Conservation (phyloP, 2,113 vertebrate species). For the Corythaeola cristata region DNA sequence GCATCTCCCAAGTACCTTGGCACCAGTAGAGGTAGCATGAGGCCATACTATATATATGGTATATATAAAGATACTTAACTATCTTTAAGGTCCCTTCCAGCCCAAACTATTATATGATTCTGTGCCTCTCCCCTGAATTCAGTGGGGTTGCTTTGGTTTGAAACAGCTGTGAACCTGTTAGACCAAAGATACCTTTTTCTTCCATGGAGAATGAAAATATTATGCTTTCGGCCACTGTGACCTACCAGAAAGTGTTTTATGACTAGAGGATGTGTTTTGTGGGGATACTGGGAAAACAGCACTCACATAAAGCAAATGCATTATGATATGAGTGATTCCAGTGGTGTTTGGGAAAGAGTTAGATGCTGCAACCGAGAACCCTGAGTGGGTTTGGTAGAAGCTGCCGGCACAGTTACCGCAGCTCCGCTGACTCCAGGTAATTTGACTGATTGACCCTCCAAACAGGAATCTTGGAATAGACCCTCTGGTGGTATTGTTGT, state of each 20-base stretch:
- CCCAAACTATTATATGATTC: no score
- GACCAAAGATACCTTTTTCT: not conserved
- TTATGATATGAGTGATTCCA: not conserved
- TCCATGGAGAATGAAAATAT: not conserved
- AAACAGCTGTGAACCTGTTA: rapidly evolving
- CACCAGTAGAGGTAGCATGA: not conserved
- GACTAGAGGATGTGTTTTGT: not conserved
- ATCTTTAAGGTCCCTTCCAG: no score
- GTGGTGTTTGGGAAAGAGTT: not conserved
- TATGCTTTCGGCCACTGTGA: not conserved
- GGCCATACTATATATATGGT: no score
- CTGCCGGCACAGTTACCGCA: no score
- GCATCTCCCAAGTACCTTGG: not conserved
- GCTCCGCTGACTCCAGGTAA: not conserved
- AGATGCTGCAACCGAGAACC: not conserved
- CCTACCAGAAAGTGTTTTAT: not conserved
- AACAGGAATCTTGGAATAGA: not conserved
- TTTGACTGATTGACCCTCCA: rapidly evolving
- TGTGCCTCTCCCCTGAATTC: not conserved
- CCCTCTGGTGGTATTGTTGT: rapidly evolving
- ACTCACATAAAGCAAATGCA: not conserved
- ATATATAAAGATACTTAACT: no score
- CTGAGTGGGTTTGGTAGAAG: not conserved
- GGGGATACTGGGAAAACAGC: not conserved
- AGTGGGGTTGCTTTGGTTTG: not conserved